Percentiles rank a stretch among this genome's conserved stretches.
Evolutionary conservation across 2,797 vertebrate species (phyloP).

Genomic region (Acanthiza pusilla): DNA sequence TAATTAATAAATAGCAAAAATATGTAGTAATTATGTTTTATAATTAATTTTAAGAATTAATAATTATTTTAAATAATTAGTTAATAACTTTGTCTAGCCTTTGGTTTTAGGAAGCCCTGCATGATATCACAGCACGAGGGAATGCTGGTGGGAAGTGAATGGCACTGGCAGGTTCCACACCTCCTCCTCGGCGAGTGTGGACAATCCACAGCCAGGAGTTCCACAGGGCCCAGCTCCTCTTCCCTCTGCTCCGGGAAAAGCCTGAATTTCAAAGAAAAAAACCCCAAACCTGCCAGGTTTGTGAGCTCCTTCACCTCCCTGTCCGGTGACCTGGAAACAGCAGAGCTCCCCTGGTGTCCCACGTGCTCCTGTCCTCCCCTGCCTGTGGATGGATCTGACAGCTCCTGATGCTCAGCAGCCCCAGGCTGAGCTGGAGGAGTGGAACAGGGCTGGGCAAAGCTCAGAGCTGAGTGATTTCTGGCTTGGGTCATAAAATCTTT

Average conservation of each 20-base stretch:
- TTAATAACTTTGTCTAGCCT: too few relatives aligned
- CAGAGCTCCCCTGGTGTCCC: background rate
- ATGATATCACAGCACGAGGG: too few relatives aligned
- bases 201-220: background rate
- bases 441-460: background rate
- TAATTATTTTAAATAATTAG: too few relatives aligned
- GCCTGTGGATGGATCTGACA: background rate
- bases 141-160: too few relatives aligned
- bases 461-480: conserved; percentile 6
- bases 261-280: background rate
- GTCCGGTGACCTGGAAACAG: background rate
- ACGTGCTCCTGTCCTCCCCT: background rate
- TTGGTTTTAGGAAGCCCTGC: too few relatives aligned
- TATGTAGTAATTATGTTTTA: too few relatives aligned
- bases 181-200: background rate
- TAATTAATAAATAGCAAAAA: too few relatives aligned
- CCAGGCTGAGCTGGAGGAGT: conserved; percentile 21
- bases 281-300: background rate
- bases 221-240: background rate
- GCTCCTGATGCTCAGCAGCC: background rate
- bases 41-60: too few relatives aligned
- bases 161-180: background rate
- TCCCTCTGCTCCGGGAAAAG: background rate
- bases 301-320: background rate
- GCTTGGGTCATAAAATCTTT: background rate